These are phyloP conservation scores for Nesogale talazaci DNA, from an alignment of 2,113 vertebrate species.

Conservation along the genomic window DNA sequence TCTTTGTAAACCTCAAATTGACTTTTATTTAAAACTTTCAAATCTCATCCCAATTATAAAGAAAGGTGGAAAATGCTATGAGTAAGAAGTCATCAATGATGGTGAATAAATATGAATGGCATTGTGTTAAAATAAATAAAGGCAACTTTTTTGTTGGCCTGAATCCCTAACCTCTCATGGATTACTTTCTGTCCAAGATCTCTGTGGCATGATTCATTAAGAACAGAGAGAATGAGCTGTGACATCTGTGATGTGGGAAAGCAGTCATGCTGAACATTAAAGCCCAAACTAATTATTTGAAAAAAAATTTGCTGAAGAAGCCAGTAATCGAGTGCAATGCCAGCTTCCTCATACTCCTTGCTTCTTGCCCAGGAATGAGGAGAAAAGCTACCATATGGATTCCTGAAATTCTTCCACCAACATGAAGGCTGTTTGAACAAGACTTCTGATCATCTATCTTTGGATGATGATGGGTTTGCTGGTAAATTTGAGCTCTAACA, in stretches of 20 bases:
- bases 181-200: constrained; percentile 59
- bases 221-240: constrained; percentile 51
- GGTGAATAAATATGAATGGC: constrained; percentile 64
- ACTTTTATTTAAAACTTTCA: background rate
- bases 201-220: constrained; percentile 70
- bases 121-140: constrained; percentile 57
- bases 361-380: background rate
- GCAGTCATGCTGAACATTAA: constrained; percentile 13
- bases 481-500: background rate
- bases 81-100: constrained; percentile 52
- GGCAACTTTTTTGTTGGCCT: constrained; percentile 56
- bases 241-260: background rate
- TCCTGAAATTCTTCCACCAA: background rate
- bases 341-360: background rate
- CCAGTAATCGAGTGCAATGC: background rate
- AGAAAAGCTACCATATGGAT: background rate
- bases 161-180: constrained; percentile 66
- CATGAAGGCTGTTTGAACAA: background rate
- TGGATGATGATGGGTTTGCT: background rate
- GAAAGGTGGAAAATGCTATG: constrained; percentile 48
- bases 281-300: constrained; percentile 38
- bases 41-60: constrained; percentile 40
- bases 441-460: background rate
- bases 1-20: constrained; percentile 8
- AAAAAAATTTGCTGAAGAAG: background rate